Evolutionary conservation across 2,797 vertebrate species (phyloP), one percentile per base, ranked within the genome.

Genomic region (Delichon dasypus): DNA sequence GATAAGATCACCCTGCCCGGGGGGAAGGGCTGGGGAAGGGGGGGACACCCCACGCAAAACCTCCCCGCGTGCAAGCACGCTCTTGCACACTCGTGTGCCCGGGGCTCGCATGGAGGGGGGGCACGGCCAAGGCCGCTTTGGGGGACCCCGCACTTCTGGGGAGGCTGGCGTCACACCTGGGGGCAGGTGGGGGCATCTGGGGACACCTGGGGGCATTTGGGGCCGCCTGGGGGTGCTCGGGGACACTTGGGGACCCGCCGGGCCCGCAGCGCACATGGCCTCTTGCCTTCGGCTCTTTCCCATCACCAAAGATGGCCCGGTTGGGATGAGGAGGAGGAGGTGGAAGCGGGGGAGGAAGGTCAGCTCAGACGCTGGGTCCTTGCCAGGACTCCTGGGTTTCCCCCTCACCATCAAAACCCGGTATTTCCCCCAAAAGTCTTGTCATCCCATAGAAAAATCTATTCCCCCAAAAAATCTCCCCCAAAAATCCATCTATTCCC

Each of bases 271-370:
- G 30, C 60, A n/a, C 53, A 50, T 45, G 60, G 51, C 78, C 68
- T 54, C 25, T 64, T 7, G 47, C 57, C 50, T 74, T 17, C 25
- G 11, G 47, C 67, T 70, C 57, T 42, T 42, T 45, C 67, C 79
- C 79, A 84, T 89, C 22, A 58, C 90, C 90, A 92, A 92, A 92
- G 85, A 92, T 89, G 90, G 90, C 85, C 75, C 15, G 74, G 67
- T 42, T 38, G n/a, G 48, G 82, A 50, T 40, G 68, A 34, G 64
- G 86, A 61, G 61, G 58, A 68, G 67, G 72, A 61, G 54, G 23
- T 34, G 13, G 54, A 16, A 30, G 51, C 17, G 30, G 47, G 34
- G 34, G 44, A 58, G 42, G 78, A 47, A 36, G 62, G 62, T 57
- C 75, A 55, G 38, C 85, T 44, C 54, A 47, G 34, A 11, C 42